These are phyloP conservation scores for Hestina assimilis DNA, from an alignment of 1,140 invertebrate species.

Conservation along the genomic window DNA sequence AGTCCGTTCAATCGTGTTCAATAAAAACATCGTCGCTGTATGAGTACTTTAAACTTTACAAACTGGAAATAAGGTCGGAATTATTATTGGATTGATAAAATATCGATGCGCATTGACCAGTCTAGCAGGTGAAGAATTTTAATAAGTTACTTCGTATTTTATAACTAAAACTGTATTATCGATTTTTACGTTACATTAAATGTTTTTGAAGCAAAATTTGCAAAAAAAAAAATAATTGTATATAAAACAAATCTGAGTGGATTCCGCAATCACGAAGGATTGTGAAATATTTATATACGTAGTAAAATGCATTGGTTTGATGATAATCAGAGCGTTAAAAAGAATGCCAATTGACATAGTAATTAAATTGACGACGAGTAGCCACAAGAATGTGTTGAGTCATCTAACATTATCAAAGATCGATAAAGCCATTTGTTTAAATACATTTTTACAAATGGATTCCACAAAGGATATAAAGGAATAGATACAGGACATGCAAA, in stretches of 20 bases:
- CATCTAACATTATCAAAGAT: not conserved
- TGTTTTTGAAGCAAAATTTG: not conserved
- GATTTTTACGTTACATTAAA: not conserved
- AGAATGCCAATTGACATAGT: slow-evolving; percentile 39
- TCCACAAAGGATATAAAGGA: slow-evolving; percentile 1
- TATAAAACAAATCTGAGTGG: not conserved
- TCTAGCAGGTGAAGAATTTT: slow-evolving; percentile 9
- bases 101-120: slow-evolving; percentile 1
- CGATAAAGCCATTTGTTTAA: not conserved
- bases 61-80: not conserved
- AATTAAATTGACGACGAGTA: slow-evolving; percentile 23
- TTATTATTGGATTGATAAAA: not conserved
- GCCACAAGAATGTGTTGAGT: slow-evolving; percentile 12
- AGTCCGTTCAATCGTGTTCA: not conserved
- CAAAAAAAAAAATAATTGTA: not conserved
- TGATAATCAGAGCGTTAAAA: slow-evolving; percentile 34
- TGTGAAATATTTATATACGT: not conserved
- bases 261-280: not conserved
- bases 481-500: not conserved
- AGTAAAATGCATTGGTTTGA: slow-evolving; percentile 9
- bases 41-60: not conserved
- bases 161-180: not conserved
- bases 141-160: slow-evolving; percentile 1
- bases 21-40: not conserved
- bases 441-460: not conserved